Conservation (phyloP, 2,797 vertebrate genomes). For the Crypturellus tataupa region DNA sequence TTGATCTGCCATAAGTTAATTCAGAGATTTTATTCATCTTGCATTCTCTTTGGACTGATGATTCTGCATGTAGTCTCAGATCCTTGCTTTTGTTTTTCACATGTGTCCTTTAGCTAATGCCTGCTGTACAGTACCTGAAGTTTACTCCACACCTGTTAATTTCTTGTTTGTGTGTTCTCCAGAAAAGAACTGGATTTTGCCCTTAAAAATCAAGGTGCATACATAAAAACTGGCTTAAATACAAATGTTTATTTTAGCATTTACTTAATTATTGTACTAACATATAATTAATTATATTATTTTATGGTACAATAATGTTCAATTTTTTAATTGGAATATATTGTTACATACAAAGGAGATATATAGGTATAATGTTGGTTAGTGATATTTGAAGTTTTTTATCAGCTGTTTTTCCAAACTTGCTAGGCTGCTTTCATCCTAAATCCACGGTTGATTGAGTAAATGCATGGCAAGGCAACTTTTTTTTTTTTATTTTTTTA, state of each 20-base stretch:
- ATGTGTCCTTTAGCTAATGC: not conserved
- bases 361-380: not conserved
- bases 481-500: not conserved
- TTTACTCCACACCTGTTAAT: not conserved
- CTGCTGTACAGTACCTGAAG: not conserved
- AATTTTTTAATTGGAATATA: not conserved
- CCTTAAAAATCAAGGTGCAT: not conserved
- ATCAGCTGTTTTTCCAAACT: not conserved
- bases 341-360: not conserved
- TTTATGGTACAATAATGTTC: not conserved
- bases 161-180: not conserved
- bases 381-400: rapidly evolving
- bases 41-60: not conserved
- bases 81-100: not conserved
- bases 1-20: too few species aligned
- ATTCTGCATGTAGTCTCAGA: not conserved
- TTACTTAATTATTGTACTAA: not conserved
- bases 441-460: not conserved
- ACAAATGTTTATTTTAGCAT: not conserved
- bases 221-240: too few species aligned
- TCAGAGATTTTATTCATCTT: not conserved
- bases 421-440: not conserved
- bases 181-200: not conserved
- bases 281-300: not conserved
- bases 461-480: not conserved